phyloP scores from a whole-genome alignment of 2,888 invertebrate species.

The Anorthoa munda region DNA sequence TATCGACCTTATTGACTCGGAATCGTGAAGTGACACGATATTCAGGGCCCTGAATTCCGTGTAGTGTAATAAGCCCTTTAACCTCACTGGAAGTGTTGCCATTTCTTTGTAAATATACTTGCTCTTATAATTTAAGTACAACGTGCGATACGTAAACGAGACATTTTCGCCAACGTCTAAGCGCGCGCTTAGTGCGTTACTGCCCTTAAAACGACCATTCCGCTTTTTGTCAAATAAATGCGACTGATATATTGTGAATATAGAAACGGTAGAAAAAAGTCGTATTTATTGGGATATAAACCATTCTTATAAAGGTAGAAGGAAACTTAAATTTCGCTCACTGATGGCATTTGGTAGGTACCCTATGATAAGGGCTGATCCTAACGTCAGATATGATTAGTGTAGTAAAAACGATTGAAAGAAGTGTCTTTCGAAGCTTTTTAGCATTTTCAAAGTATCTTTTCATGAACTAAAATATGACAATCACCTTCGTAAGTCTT shows the following conservation, averaged over 20 bases:
- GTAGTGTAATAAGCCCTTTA: too few relatives aligned
- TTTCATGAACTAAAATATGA: conserved; percentile 36
- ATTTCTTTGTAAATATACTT: conserved; percentile 49
- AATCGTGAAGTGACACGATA: too few relatives aligned
- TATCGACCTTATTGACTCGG: too few relatives aligned
- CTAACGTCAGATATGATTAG: conserved; percentile 3
- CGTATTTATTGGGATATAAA: conserved; percentile 16
- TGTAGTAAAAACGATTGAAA: not conserved
- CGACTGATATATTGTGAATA: conserved; percentile 63
- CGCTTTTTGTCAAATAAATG: conserved; percentile 45
- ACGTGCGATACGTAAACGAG: not conserved
- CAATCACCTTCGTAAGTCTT: conserved; percentile 64
- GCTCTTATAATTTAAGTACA: conserved; percentile 20
- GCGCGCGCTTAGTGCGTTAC: not conserved
- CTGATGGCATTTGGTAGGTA: conserved; percentile 3
- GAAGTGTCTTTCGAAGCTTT: conserved; percentile 33
- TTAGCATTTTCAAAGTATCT: conserved; percentile 31
- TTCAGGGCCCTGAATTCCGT: too few relatives aligned
- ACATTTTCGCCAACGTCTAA: conserved; percentile 1
- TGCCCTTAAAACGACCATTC: conserved; percentile 34
- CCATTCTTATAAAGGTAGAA: conserved; percentile 1
- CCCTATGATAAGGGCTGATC: conserved; percentile 40
- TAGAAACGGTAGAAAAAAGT: conserved; percentile 42
- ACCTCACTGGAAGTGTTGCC: not conserved
- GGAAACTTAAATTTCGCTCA: not conserved